Percentiles rank a stretch among this genome's conserved stretches.
Evolutionary conservation across 2,113 vertebrate genomes (phyloP).

Genomic region (Eurypyga helias): DNA sequence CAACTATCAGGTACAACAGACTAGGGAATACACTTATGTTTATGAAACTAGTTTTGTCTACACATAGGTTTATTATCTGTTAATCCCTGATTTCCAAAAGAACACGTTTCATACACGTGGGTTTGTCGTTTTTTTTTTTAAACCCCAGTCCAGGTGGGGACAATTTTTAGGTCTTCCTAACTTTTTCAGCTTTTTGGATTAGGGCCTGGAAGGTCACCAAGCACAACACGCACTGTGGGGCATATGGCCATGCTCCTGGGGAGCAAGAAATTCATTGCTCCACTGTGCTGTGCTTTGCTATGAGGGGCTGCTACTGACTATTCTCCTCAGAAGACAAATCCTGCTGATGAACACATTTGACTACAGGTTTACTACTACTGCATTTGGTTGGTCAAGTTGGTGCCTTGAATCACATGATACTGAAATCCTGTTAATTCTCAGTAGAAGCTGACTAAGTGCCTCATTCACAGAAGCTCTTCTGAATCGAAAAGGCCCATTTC

Average conservation of each 20-base stretch:
- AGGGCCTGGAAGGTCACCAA: neutral
- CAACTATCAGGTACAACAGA: neutral
- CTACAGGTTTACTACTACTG: neutral
- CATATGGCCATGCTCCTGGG: neutral
- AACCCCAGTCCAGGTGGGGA: neutral
- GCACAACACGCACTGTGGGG: rapidly evolving
- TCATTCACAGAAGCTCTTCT: neutral
- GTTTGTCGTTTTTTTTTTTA: neutral
- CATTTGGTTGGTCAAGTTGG: neutral
- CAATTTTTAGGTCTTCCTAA: neutral
- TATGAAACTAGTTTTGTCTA: neutral
- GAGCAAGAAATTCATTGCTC: neutral
- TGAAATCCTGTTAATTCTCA: neutral
- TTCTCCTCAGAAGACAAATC: neutral
- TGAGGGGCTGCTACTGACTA: neutral
- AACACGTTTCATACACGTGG: neutral
- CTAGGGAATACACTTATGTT: neutral
- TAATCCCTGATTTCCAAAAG: neutral
- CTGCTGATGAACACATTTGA: neutral
- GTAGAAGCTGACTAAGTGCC: neutral
- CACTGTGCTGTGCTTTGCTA: neutral
- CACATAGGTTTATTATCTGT: neutral
- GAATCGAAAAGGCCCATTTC: neutral
- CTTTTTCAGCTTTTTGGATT: neutral
- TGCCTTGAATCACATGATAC: neutral